Conservation (phyloP, 2,888 invertebrate genomes). For the Myathropa florea region DNA sequence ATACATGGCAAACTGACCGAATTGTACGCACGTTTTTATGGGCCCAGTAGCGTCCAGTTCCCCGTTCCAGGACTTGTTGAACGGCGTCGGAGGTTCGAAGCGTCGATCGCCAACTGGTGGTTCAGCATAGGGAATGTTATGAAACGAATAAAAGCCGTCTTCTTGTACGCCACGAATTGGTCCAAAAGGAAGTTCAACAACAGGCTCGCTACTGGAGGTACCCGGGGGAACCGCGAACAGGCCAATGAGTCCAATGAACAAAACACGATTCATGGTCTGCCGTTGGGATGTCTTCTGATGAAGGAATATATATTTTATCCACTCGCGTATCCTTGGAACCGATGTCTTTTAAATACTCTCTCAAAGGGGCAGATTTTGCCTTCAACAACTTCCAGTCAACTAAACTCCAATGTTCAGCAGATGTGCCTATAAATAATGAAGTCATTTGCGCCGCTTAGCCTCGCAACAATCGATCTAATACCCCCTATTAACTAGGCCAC, state of each 20-base stretch:
- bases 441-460: background rate
- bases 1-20: slow-evolving; percentile 35
- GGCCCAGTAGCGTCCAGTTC: slow-evolving; percentile 82
- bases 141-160: slow-evolving; percentile 82
- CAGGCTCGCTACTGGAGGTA: slow-evolving; percentile 9
- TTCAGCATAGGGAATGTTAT: slow-evolving; percentile 86
- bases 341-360: background rate
- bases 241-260: background rate
- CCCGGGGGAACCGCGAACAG: background rate
- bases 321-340: background rate
- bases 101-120: slow-evolving; percentile 84
- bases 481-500: background rate
- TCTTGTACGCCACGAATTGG: slow-evolving; percentile 74
- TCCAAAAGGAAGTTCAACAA: slow-evolving; percentile 75
- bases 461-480: background rate
- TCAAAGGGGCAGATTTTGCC: too few relatives aligned
- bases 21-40: slow-evolving; percentile 84
- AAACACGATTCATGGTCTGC: background rate
- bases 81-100: slow-evolving; percentile 81
- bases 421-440: background rate
- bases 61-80: slow-evolving; percentile 72
- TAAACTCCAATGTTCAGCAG: background rate
- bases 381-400: background rate
- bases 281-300: too few relatives aligned
- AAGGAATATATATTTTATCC: background rate